phyloP scores from a whole-genome alignment of 2,888 invertebrate species.

The Trisateles emortualis region DNA sequence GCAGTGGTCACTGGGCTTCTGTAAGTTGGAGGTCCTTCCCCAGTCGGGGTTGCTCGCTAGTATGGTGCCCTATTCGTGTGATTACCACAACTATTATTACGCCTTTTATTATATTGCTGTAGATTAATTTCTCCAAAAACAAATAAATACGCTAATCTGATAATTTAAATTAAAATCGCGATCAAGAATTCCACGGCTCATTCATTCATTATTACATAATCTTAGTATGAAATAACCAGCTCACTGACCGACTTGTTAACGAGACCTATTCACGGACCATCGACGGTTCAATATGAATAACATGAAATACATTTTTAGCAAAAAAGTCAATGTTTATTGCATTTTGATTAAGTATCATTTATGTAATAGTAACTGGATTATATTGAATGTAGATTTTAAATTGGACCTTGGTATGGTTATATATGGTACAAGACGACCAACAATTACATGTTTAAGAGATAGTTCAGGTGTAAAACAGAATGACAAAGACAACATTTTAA shows the following conservation, averaged over 20 bases:
- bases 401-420: neutral
- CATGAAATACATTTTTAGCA: conserved; percentile 32
- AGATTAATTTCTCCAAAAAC: neutral
- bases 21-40: no score
- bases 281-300: conserved; percentile 40
- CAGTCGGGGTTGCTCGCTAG: no score
- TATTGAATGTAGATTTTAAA: conserved; percentile 6
- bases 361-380: conserved; percentile 8
- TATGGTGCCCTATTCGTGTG: no score
- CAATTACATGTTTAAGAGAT: no score
- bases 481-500: no score
- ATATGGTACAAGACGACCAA: no score
- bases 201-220: conserved; percentile 54
- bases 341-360: conserved; percentile 25
- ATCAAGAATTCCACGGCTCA: conserved; percentile 29
- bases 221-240: conserved; percentile 39
- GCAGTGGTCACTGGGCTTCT: no score
- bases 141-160: neutral
- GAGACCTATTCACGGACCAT: conserved; percentile 51
- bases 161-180: conserved; percentile 27
- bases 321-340: conserved; percentile 31
- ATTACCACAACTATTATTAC: neutral
- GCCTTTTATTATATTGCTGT: no score
- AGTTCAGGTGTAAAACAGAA: no score
- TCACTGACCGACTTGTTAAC: conserved; percentile 54